These are phyloP conservation scores for Apaloderma vittatum DNA, from an alignment of 2,113 vertebrate genomes.

Conservation along the genomic window DNA sequence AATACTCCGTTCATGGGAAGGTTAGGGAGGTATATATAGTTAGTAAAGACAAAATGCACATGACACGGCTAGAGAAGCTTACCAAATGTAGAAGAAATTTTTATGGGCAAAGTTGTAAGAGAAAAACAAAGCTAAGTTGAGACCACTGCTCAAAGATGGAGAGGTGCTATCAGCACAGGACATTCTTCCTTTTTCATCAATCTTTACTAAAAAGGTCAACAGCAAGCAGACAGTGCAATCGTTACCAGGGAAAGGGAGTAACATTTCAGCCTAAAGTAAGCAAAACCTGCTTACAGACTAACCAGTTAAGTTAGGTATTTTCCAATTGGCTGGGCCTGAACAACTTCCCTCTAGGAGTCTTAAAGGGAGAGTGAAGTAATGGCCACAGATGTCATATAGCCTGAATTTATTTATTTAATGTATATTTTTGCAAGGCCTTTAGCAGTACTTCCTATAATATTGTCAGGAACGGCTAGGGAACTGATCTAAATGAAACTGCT, in stretches of 20 bases:
- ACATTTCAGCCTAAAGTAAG: not conserved
- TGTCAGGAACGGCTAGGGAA: not conserved
- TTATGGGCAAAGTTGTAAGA: not conserved
- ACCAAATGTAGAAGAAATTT: not conserved
- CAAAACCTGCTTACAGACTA: not conserved
- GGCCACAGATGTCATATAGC: not conserved
- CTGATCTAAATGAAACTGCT: not conserved
- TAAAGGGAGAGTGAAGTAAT: not conserved
- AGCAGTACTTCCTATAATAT: not conserved
- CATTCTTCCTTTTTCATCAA: not conserved
- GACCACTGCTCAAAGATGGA: not conserved
- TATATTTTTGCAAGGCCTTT: not conserved
- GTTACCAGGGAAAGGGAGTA: not conserved
- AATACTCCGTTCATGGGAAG: not conserved
- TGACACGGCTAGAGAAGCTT: not conserved
- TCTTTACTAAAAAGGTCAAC: not conserved
- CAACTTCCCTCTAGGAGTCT: not conserved
- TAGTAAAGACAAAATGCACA: not conserved
- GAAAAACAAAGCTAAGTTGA: not conserved
- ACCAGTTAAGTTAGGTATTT: not conserved
- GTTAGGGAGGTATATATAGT: fast-evolving
- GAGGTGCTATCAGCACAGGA: not conserved
- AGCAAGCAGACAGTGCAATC: not conserved
- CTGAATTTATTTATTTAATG: not conserved
- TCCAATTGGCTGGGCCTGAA: not conserved